Conservation (phyloP, 2,888 invertebrate genomes). For the Ormyrus rosae region DNA sequence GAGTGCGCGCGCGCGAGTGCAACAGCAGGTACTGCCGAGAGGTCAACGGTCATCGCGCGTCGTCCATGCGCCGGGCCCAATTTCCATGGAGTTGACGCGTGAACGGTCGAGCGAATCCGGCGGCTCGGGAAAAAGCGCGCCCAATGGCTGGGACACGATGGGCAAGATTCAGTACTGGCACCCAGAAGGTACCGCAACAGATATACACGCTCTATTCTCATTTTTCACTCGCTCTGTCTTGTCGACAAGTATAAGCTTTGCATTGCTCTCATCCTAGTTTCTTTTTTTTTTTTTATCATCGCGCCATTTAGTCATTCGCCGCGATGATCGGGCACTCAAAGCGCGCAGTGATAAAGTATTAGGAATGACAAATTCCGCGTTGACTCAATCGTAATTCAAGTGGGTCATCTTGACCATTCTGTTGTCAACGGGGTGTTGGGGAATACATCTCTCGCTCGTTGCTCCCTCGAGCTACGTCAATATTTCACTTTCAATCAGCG, state of each 20-base stretch:
- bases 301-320: neutral
- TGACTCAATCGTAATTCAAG: conserved; percentile 11
- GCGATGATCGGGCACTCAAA: neutral
- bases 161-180: conserved; percentile 73
- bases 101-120: neutral
- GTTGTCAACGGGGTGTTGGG: neutral
- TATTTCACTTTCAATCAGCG: too few relatives aligned
- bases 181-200: conserved; percentile 70
- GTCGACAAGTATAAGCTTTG: neutral
- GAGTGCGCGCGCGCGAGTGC: too few relatives aligned
- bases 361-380: conserved; percentile 4
- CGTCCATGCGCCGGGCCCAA: neutral
- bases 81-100: conserved; percentile 29
- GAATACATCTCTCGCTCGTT: neutral
- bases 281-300: too few relatives aligned
- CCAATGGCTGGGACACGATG: conserved; percentile 70
- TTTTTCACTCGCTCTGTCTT: neutral
- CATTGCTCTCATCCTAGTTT: neutral
- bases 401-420: neutral
- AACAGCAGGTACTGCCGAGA: neutral
- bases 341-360: conserved; percentile 6
- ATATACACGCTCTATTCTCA: conserved; percentile 5
- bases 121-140: conserved; percentile 50
- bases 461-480: too few relatives aligned
- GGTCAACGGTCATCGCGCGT: neutral